Base-by-base conservation (phyloP, 2,888 invertebrate species). In the Pterostichus madidus region DNA sequence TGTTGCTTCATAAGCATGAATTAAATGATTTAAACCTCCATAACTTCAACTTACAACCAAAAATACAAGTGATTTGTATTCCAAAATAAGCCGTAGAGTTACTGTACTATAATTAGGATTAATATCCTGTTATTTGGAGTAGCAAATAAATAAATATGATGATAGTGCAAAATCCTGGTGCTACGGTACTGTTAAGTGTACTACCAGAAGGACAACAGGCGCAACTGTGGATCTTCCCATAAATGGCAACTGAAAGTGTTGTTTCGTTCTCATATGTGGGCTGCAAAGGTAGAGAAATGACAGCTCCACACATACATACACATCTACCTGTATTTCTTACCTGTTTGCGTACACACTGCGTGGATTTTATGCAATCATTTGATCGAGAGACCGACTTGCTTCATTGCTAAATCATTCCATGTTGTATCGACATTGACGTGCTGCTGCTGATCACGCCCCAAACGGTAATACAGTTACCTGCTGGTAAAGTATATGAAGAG, bases 161-260 rank as follows among this genome's bases (percentile, higher is more conserved):
- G 24, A 24, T 24, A 24, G 24, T 24, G 24, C 24, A 24, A 24
- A 24, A 24, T 24, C 24, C 3, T 1, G 24, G 24, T 39, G 39
- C 8, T 56, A 71, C 44, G 68, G 15, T 39, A 10, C 68, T 39
- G 68, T 7, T 31, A 35, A 39, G 39, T 39, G 39, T 39, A 7
- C 39, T 39, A 39, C 8, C 7, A 39, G 39, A 39, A 39, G 39
- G 39, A 6, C 39, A 71, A 8, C 68, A 39, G 17, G 56, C 56
- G 13, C 56, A 56, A 13, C 11, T 44, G 68, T 49, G 52, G 52
- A 77, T 76, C 75, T 61, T 78, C 80, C 87, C 87, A 81, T 86
- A 86, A 85, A 86, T 84, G 87, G 86, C 82, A 85, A 85, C 86
- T 84, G 87, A 87, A 87, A 87, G 86, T 87, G 87, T 87, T 79